phyloP scores from a whole-genome alignment of 92 coral and sea anemone species.

The Porites rus region DNA sequence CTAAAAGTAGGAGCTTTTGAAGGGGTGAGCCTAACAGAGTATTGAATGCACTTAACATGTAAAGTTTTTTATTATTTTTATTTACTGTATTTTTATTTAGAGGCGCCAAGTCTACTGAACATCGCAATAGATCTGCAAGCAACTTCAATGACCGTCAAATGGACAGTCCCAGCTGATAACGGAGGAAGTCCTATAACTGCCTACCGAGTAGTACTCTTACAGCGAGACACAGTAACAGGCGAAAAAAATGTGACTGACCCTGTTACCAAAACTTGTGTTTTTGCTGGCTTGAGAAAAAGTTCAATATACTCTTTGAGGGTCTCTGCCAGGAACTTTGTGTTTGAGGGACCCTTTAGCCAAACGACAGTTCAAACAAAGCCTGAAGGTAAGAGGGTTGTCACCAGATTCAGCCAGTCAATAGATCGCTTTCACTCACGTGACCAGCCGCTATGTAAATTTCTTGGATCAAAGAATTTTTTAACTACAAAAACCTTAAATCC shows the following conservation, averaged over 20 bases:
- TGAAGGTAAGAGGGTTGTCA: not conserved
- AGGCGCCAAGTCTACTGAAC: not conserved
- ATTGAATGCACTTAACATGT: too few species aligned
- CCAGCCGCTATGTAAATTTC: too few species aligned
- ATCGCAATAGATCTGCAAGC: not conserved
- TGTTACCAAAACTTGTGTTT: not conserved
- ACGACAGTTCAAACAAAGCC: not conserved
- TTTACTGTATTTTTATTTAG: too few species aligned
- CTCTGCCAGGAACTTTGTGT: constrained; percentile 1
- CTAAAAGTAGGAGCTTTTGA: too few species aligned
- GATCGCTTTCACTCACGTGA: too few species aligned
- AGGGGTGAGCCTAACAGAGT: too few species aligned
- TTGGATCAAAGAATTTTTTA: too few species aligned
- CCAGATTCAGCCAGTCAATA: too few species aligned
- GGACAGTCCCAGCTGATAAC: not conserved
- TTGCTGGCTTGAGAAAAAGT: not conserved
- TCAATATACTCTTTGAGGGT: not conserved
- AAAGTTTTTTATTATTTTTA: too few species aligned
- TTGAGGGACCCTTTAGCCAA: not conserved
- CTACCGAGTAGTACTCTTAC: not conserved
- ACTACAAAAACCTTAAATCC: too few species aligned
- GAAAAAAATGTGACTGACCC: not conserved
- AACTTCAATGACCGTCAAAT: constrained; percentile 5
- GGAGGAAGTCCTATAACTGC: constrained; percentile 1
- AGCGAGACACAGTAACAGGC: not conserved